phyloP scores from a whole-genome alignment of 1,140 invertebrate species.

The Bombus huntii region DNA sequence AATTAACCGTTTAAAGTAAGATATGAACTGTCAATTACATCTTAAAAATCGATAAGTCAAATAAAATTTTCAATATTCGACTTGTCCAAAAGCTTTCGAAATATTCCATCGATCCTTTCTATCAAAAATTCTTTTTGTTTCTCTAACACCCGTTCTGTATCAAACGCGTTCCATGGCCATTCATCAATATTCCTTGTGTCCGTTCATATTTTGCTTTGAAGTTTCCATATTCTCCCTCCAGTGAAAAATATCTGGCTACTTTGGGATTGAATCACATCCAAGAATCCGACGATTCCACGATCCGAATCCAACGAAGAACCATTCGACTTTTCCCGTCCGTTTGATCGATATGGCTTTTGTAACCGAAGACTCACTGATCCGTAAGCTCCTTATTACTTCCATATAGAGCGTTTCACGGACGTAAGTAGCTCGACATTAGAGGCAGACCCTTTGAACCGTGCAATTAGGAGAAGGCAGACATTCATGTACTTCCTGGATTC shows the following conservation, averaged over 20 bases:
- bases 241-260: neutral
- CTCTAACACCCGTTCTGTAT: neutral
- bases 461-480: conserved; percentile 34
- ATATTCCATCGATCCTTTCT: too few relatives aligned
- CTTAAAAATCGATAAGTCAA: too few relatives aligned
- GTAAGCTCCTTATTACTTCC: conserved; percentile 45
- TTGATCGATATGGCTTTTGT: conserved; percentile 24
- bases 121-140: neutral
- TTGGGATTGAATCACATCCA: neutral
- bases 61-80: too few relatives aligned
- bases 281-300: neutral
- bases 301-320: too few relatives aligned
- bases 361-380: neutral
- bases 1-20: neutral
- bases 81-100: too few relatives aligned
- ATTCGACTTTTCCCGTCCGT: neutral
- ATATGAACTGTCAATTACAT: too few relatives aligned
- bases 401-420: neutral
- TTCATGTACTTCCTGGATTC: neutral
- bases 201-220: neutral
- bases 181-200: neutral
- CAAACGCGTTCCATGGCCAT: neutral
- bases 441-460: conserved; percentile 31
- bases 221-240: neutral
- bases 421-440: conserved; percentile 49